phyloP scores from a whole-genome alignment of 1,140 invertebrate species.

The Agraylea sexmaculata region DNA sequence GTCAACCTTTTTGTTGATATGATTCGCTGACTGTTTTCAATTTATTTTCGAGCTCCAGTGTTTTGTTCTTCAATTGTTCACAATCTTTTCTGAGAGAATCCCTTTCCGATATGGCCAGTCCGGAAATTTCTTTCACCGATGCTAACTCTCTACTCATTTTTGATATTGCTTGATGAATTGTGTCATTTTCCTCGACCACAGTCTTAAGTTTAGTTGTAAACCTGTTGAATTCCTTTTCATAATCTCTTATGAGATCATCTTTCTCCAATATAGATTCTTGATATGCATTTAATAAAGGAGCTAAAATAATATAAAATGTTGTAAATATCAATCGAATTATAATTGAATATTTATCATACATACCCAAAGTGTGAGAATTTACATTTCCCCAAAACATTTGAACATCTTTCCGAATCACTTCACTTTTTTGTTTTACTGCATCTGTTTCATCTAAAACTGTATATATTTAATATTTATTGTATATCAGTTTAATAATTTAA shows the following conservation, averaged over 20 bases:
- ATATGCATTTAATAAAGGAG: conserved; percentile 53
- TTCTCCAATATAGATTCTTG: conserved; percentile 54
- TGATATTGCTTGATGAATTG: conserved; percentile 31
- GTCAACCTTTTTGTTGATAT: conserved; percentile 17
- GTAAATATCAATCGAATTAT: neutral
- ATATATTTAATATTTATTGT: conserved; percentile 21
- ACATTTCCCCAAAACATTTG: conserved; percentile 39
- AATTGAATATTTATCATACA: neutral
- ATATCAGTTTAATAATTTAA: conserved; percentile 22
- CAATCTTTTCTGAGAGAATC: conserved; percentile 15
- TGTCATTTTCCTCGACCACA: conserved; percentile 50
- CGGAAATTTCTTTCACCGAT: conserved; percentile 6
- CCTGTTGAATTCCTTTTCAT: conserved; percentile 45
- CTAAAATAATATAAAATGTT: conserved; percentile 21
- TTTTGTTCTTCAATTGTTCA: conserved; percentile 12
- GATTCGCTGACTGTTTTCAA: conserved; percentile 18
- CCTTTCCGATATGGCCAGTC: conserved; percentile 14
- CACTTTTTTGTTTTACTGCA: conserved; percentile 5
- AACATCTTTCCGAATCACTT: conserved; percentile 9
- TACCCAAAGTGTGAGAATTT: conserved; percentile 40
- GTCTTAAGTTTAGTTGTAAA: conserved; percentile 49
- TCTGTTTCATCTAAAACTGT: conserved; percentile 4
- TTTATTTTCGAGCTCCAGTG: conserved; percentile 11
- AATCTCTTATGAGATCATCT: conserved; percentile 47
- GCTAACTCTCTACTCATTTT: conserved; percentile 11